A percentile compares a stretch with the other conserved stretches of the same genome.
Evolutionary conservation across 2,888 invertebrate genomes (phyloP).

Genomic region (Cancer borealis): DNA sequence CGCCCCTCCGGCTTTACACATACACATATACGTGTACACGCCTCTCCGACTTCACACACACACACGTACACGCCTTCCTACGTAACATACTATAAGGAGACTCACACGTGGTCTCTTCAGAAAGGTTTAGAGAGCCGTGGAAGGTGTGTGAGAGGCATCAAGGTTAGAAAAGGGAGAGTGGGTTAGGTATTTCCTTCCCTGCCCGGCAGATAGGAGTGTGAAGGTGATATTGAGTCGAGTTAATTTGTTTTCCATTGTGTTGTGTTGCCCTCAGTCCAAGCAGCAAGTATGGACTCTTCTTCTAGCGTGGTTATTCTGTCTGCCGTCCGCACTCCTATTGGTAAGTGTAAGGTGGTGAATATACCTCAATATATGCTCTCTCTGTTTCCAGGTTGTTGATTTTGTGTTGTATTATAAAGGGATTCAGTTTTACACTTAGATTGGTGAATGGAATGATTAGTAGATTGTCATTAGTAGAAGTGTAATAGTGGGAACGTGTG

Average conservation of each 20-base stretch:
- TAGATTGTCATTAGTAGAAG: no score
- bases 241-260: not conserved
- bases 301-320: conserved; percentile 87
- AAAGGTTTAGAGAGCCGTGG: not conserved
- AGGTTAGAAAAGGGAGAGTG: not conserved
- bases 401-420: not conserved
- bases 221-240: not conserved
- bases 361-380: no score
- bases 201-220: not conserved
- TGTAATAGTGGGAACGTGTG: no score
- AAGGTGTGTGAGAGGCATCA: conserved; percentile 3
- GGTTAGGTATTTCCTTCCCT: not conserved
- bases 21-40: not conserved
- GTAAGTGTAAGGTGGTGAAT: conserved; percentile 81
- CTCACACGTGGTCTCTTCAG: not conserved
- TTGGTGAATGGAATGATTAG: no score
- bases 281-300: not conserved
- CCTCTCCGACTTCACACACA: not conserved
- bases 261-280: not conserved
- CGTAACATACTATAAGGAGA: not conserved
- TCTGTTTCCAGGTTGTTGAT: not conserved
- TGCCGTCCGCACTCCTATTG: conserved; percentile 91
- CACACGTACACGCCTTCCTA: not conserved
- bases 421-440: no score
- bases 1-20: no score